Base-by-base conservation (phyloP, 2,888 invertebrate genomes). In the Parelbella ahira region DNA sequence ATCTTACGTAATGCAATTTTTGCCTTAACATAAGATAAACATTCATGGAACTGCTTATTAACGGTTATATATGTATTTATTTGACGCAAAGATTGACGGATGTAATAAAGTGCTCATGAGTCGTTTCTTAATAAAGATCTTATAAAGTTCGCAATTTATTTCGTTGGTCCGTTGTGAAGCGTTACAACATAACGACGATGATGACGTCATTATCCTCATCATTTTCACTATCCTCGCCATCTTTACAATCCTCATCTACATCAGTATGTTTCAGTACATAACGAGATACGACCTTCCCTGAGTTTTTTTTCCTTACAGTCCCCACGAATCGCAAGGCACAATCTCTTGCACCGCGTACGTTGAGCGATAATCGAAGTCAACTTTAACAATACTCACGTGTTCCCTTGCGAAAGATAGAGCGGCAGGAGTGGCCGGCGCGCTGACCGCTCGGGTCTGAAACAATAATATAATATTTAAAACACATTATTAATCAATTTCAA, bases 361-460 rank as follows among this genome's bases (percentile, higher is more conserved):
- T n/a, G n/a, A n/a, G n/a, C n/a, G n/a, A n/a, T n/a, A n/a, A n/a
- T n/a, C n/a, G n/a, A n/a, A n/a, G n/a, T n/a, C n/a, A n/a, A n/a
- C n/a, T n/a, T n/a, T n/a, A n/a, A 15, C 28, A 34, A 34, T 21
- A 60, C 66, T 53, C 57, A 87, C 86, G 63, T 78, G 74, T 49
- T 83, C 82, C 58, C 82, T 74, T 24, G 62, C 57, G 56, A 74
- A 77, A 29, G 69, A 60, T 2, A 69, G 57, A 20, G 72, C 59
- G n/a, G 74, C 79, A 8, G 87, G 83, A 27, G 86, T 78, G 42
- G 79, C 77, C 5, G 88, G 88, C 20, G 89, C 87, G 60, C 88
- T 88, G 47, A 86, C 77, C 44, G 89, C 79, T 63, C 89, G 79
- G 45, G 75, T 71, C 88, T 88, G 68, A 44, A 82, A 81, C 71